Base-by-base conservation (phyloP, 2,888 invertebrate species). In the Xylota segnis region DNA sequence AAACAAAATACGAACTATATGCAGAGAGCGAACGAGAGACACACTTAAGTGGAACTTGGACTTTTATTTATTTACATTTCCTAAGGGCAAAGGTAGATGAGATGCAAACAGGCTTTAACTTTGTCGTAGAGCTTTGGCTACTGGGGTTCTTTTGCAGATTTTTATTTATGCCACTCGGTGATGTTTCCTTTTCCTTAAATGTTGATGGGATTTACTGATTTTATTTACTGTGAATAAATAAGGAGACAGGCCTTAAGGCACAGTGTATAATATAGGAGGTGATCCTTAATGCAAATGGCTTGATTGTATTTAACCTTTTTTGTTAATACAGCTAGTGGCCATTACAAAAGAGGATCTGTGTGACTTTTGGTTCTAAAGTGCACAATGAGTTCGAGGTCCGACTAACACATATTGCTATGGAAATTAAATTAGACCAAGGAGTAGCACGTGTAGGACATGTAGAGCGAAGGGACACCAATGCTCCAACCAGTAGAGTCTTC, bases 61-160 rank as follows among this genome's bases (percentile, higher is more conserved):
- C 40, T 47, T 76, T 58, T 76, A 59, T 68, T 76, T 76, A 59
- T 65, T 65, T 59, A 50, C 66, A 50, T 40, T 40, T 66, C 52
- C 43, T 47, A 29, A 45, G 58, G 76, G 32, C 37, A 54, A 32
- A 43, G 34, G 74, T 63, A 45, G 32, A 74, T 29, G 43, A 56
- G 50, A 61, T 61, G 43, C 61, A 74, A 74, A 63, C 72, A 59
- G 27, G 40, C 50, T 27, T 52, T 10, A 37, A 37, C 37, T 37
- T 52, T 4, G 16, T 52, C 27, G n/a, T 50, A 10, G 18, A 52
- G 52, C 37, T 43, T 43, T 56, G 32, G 40, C 29, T 5, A 37
- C 6, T 0, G n/a, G 59, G 23, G 12, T 18, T 27, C 23, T 40
- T 45, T 45, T 47, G 23, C 45, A 32, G 18, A 27, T 18, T n/a